These are phyloP conservation scores for Tipula vernalis DNA, from an alignment of 2,888 invertebrate genomes.

Conservation along the genomic window DNA sequence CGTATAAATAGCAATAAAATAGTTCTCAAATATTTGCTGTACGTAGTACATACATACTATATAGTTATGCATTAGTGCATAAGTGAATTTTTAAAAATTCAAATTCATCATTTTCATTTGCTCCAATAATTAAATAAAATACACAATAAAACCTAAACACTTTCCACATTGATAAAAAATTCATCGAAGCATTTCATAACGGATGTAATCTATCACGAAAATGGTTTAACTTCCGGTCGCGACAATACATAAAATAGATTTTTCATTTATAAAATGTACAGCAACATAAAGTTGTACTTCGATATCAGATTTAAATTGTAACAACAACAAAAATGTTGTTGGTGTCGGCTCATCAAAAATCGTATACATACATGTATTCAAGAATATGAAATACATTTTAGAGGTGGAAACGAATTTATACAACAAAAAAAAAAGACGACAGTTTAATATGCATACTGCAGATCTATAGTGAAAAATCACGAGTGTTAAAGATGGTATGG, in stretches of 20 bases:
- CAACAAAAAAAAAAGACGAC: too few species aligned
- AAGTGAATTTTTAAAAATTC: neutral
- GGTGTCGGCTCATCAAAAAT: neutral
- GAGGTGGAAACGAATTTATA: neutral
- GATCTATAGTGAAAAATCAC: too few species aligned
- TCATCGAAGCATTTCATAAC: constrained; percentile 11
- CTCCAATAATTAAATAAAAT: neutral
- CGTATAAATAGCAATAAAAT: neutral
- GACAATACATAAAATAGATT: neutral
- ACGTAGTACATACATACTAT: too few species aligned
- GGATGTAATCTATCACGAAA: constrained; percentile 12
- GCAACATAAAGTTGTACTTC: neutral
- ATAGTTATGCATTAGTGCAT: neutral
- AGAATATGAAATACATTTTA: neutral
- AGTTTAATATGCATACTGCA: too few species aligned
- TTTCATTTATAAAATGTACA: neutral
- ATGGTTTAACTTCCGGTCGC: constrained; percentile 11
- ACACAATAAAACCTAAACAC: neutral
- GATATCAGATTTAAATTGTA: neutral
- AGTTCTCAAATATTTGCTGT: neutral
- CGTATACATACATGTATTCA: neutral
- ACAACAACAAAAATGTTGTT: neutral
- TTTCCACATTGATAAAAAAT: neutral
- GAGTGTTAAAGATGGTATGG: too few species aligned
- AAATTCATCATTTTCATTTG: neutral